These are phyloP conservation scores for Discoglossus pictus DNA, from an alignment of 2,797 vertebrate species.

Conservation along the genomic window DNA sequence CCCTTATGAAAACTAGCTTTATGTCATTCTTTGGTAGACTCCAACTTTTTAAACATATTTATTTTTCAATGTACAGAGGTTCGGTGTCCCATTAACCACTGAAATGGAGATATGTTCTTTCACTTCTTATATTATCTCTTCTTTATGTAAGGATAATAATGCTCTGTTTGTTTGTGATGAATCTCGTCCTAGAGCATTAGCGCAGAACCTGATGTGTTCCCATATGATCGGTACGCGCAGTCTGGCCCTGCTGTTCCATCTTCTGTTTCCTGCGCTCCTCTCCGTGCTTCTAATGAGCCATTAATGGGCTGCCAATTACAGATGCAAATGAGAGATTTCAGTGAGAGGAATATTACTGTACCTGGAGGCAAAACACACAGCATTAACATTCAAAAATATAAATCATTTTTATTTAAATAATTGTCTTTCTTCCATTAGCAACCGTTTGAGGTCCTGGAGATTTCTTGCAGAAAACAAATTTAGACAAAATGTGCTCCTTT, in stretches of 20 bases:
- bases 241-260: conserved; percentile 20
- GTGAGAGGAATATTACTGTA: conserved; percentile 60
- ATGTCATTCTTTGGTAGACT: too few relatives aligned
- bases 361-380: conserved; percentile 66
- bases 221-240: background rate
- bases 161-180: conserved; percentile 1
- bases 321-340: conserved; percentile 73
- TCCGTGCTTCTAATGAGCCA: conserved; percentile 78
- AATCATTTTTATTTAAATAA: conserved; percentile 71
- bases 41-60: too few relatives aligned
- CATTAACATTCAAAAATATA: conserved; percentile 69
- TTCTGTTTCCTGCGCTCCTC: conserved; percentile 66
- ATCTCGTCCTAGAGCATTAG: background rate
- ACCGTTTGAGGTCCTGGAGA: conserved; percentile 13
- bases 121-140: conserved; percentile 14
- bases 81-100: conserved; percentile 25
- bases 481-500: background rate
- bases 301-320: conserved; percentile 82
- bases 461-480: conserved; percentile 13
- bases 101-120: background rate
- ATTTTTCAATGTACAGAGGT: too few relatives aligned
- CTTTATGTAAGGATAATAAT: conserved; percentile 10
- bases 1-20: too few relatives aligned
- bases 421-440: conserved; percentile 59
- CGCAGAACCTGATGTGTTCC: background rate